These are phyloP conservation scores for Dicrurus megarhynchus DNA, from an alignment of 2,113 vertebrate genomes.

Conservation along the genomic window DNA sequence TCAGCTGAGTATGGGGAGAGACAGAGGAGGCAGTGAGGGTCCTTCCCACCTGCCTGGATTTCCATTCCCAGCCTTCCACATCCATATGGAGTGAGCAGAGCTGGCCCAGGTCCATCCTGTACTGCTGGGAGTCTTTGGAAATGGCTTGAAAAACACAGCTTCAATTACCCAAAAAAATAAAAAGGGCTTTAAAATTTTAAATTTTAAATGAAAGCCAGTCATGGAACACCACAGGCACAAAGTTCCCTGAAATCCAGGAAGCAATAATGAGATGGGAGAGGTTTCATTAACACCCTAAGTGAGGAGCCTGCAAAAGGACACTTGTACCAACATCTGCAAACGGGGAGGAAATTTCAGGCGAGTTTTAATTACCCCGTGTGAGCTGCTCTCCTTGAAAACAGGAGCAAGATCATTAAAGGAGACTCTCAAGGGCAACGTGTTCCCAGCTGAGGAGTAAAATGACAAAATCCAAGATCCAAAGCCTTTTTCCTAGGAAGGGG, in stretches of 20 bases:
- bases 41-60: background rate
- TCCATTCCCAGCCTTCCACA: background rate
- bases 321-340: background rate
- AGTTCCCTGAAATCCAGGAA: background rate
- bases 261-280: background rate
- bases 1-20: background rate
- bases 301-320: background rate
- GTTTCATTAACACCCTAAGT: background rate
- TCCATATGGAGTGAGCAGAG: rapidly evolving
- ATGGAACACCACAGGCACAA: background rate
- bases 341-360: background rate
- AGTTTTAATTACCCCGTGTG: background rate
- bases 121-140: background rate
- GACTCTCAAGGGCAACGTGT: background rate
- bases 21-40: background rate
- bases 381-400: background rate
- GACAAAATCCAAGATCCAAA: background rate
- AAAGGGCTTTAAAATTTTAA: background rate
- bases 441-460: background rate
- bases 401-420: background rate
- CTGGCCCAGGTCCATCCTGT: background rate
- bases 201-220: background rate
- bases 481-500: background rate
- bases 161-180: background rate
- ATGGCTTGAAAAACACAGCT: background rate